Evolutionary conservation across 2,113 vertebrate genomes (phyloP), one percentile per base, ranked within the genome.

Genomic region (Podocnemis expansa): DNA sequence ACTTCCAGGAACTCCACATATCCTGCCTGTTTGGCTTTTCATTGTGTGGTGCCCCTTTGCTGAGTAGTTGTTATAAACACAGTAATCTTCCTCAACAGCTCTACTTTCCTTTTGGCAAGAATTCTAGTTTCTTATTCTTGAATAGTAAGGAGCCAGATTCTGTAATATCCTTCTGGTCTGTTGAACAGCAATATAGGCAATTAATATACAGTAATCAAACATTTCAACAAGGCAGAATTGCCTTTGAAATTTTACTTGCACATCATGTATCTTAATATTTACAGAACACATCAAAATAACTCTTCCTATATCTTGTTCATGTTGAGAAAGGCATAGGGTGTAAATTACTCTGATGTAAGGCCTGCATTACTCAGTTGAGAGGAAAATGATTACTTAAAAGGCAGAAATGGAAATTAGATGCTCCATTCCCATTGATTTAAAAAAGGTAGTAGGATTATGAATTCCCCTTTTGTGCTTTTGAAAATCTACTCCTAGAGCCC

Each of bases 81-180:
- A 75, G 14, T 27, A 82, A 85, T 78, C 13, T 73, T 82, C 11
- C n/a, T 80, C 6, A 19, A 34, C 63, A 75, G 3, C 5, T 88
- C 87, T 90, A 34, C 81, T 34, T 93, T 91, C 34, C 19, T 84
- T 31, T 67, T 91, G 84, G 63, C 38, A 89, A 70, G n/a, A 73
- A 91, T 91, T 91, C 86, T 56, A 91, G 9, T 51, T 96, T 96
- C 85, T 41, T 94, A 14, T 94, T 95, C 85, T 95, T 94, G 41
- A 79, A n/a, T 89, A 58, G 76, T 54, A 94, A 94, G 56, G 51
- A 94, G 84, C 87, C 70, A 91, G 67, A 93, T 89, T 47, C 76
- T 58, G 84, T 89, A 43, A 25, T 22, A 75, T 10, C 6, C 51
- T 67, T 91, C 85, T 89, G 2, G 81, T 88, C 63, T 27, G 7